Evolutionary conservation across 64 coral and sea anemone species (phyloP), one percentile per base, ranked within the genome.

Genomic region (Trachythela sp.): DNA sequence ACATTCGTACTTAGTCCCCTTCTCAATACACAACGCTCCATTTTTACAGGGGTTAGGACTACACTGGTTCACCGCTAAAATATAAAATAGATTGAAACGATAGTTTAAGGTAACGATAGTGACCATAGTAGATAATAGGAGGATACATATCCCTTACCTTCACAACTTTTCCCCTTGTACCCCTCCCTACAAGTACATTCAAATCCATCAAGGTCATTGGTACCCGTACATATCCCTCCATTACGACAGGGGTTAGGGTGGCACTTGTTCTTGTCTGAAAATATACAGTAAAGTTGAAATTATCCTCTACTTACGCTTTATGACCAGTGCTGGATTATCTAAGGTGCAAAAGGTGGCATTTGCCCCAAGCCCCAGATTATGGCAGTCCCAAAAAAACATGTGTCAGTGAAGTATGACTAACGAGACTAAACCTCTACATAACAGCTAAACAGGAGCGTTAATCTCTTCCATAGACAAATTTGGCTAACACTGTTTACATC

Each of bases 241-340:
- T 99, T 99, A 84, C 95, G 92, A 91, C 95, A 99, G 26, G 95
- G 95, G 58, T 99, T 99, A 32, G 95, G 95, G 58, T 99, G 95
- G 49, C 95, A 98, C 93, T 92, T 98, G 54, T 98, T 98, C 42
- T 91, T 75, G 54, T 98, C 95, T 98, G 83, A 45, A 43, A 58
- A 18, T 38, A n/a, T 76, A n/a, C 51, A 51, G 49, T n/a, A n/a
- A n/a, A n/a, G n/a, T n/a, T n/a, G n/a, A n/a, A n/a, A n/a, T n/a
- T n/a, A n/a, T n/a, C n/a, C n/a, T n/a, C n/a, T n/a, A n/a, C n/a
- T n/a, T n/a, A n/a, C n/a, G n/a, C n/a, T n/a, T n/a, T n/a, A n/a
- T n/a, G 49, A 20, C 7, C 20, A 52, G 49, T 10, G 8, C 49
- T 15, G 20, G 7, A 8, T 52, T 52, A 52, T n/a, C n/a, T n/a